Evolutionary conservation across 1,140 invertebrate genomes (phyloP).

Genomic region (Sipha flava): DNA sequence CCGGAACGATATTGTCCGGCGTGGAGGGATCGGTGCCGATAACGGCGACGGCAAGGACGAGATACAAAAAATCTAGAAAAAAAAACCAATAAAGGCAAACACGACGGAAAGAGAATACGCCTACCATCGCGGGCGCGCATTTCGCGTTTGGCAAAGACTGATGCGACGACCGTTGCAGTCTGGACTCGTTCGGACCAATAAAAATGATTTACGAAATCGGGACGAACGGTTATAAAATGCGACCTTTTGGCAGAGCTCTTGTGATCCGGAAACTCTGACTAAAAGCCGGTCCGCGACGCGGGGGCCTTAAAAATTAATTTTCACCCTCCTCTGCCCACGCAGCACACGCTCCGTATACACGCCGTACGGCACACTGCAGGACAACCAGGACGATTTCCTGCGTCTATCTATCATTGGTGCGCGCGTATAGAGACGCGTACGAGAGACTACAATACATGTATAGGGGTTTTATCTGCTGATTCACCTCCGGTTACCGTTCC

Average conservation of each 20-base stretch:
- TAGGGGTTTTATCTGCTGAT: constrained; percentile 25
- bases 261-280: neutral
- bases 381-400: neutral
- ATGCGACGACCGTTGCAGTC: neutral
- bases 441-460: too few species aligned
- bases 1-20: neutral
- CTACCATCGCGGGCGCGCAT: neutral
- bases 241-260: neutral
- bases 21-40: neutral
- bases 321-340: neutral
- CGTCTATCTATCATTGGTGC: too few species aligned
- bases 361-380: neutral
- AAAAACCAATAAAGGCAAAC: too few species aligned
- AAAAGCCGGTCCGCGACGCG: neutral
- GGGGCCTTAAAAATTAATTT: neutral
- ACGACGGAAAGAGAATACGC: neutral
- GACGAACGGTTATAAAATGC: neutral
- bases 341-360: too few species aligned
- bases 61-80: neutral
- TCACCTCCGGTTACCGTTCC: neutral
- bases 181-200: neutral
- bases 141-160: constrained; percentile 16
- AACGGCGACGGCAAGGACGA: neutral
- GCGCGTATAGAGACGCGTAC: too few species aligned
- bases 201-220: constrained; percentile 26